phyloP scores from a whole-genome alignment of 2,888 invertebrate species.

The Aporophyla lueneburgensis region DNA sequence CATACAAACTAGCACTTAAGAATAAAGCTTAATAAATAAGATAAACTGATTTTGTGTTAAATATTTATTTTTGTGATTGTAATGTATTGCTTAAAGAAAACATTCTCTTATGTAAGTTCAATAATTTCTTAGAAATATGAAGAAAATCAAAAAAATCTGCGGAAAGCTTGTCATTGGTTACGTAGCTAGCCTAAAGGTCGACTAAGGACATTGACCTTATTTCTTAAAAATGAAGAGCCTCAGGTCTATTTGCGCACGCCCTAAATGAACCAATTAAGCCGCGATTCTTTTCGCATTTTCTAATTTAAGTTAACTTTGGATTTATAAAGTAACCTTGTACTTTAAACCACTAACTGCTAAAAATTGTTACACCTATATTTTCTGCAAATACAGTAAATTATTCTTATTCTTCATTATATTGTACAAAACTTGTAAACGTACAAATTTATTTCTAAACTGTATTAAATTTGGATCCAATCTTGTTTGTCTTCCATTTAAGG shows the following conservation, averaged over 20 bases:
- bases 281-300: slow-evolving; percentile 30
- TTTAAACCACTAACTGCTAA: too few relatives aligned
- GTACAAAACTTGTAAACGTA: slow-evolving; percentile 12
- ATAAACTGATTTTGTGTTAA: background rate
- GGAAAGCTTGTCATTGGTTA: slow-evolving; percentile 27
- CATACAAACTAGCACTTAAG: background rate
- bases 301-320: slow-evolving; percentile 25
- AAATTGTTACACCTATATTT: too few relatives aligned
- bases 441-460: slow-evolving; percentile 5
- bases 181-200: slow-evolving; percentile 26
- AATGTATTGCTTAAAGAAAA: background rate
- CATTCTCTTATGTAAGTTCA: background rate
- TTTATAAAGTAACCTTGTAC: background rate
- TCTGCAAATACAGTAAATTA: too few relatives aligned
- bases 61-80: background rate
- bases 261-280: slow-evolving; percentile 43
- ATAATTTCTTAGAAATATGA: slow-evolving; percentile 15
- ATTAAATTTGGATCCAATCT: slow-evolving; percentile 33
- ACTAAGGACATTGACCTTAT: slow-evolving; percentile 25
- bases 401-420: slow-evolving; percentile 5
- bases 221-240: slow-evolving; percentile 33
- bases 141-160: slow-evolving; percentile 3
- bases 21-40: background rate
- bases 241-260: slow-evolving; percentile 25
- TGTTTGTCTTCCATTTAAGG: slow-evolving; percentile 36